phyloP scores from a whole-genome alignment of 2,113 vertebrate genomes.

The Silurus asotus region DNA sequence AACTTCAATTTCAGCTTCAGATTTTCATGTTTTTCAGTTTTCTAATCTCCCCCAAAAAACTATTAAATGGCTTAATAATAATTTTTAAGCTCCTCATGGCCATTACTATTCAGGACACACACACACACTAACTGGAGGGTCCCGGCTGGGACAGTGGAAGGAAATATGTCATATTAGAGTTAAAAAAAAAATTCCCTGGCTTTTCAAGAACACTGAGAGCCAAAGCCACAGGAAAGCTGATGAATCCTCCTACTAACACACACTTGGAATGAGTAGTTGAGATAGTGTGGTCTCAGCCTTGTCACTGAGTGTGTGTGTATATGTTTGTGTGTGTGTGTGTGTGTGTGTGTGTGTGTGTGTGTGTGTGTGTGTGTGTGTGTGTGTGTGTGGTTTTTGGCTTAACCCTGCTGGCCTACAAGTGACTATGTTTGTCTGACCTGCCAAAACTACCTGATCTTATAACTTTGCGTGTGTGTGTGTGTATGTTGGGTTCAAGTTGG shows the following conservation, averaged over 20 bases:
- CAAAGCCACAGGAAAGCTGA: conserved; percentile 47
- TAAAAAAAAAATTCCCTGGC: conserved; percentile 27
- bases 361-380: conserved; percentile 11
- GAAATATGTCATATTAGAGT: conserved; percentile 43
- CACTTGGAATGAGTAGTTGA: conserved; percentile 33
- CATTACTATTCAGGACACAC: not conserved
- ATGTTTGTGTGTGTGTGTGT: not conserved
- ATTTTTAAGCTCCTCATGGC: not conserved
- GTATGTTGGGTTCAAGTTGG: conserved; percentile 42
- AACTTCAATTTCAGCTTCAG: not conserved
- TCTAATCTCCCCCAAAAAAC: too few relatives aligned
- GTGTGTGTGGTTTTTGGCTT: conserved; percentile 19
- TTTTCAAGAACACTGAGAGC: conserved; percentile 37
- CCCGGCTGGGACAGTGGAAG: not conserved
- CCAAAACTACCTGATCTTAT: conserved; percentile 10
- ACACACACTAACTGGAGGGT: not conserved
- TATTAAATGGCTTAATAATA: not conserved
- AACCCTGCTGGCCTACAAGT: conserved; percentile 13
- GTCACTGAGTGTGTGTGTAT: conserved; percentile 6
- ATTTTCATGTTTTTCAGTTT: too few relatives aligned
- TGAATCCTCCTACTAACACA: conserved; percentile 39
- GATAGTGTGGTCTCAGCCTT: conserved; percentile 5
- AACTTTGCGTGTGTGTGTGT: conserved; percentile 4
- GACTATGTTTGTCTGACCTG: conserved; percentile 8
- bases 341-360: conserved; percentile 14